phyloP scores from a whole-genome alignment of 2,888 invertebrate species.

The Lasioglossum oenotherae region DNA sequence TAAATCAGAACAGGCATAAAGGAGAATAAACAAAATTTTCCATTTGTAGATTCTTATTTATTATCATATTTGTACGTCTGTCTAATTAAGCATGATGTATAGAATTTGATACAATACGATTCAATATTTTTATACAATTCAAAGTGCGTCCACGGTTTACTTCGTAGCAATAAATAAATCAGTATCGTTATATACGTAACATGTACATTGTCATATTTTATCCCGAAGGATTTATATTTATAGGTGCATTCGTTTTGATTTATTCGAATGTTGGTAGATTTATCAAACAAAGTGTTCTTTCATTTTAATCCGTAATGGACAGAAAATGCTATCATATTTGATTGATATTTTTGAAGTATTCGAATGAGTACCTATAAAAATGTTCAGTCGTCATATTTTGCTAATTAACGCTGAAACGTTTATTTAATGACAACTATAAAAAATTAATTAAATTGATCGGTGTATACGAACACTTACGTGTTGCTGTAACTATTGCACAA shows the following conservation, averaged over 20 bases:
- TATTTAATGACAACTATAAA: neutral
- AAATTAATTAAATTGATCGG: neutral
- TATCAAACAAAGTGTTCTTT: neutral
- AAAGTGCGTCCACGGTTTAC: neutral
- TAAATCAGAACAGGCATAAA: neutral
- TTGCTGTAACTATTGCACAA: neutral
- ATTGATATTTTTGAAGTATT: neutral
- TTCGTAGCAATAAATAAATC: slow-evolving; percentile 6
- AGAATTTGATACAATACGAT: neutral
- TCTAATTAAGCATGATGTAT: slow-evolving; percentile 1
- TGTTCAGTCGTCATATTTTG: neutral
- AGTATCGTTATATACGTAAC: neutral
- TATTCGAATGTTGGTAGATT: neutral
- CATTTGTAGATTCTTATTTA: neutral
- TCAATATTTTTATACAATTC: neutral
- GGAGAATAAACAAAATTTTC: neutral
- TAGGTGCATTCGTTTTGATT: neutral
- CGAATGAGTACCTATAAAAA: no score
- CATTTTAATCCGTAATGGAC: neutral
- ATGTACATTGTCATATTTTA: neutral
- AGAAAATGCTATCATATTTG: neutral
- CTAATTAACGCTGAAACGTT: neutral
- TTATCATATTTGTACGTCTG: neutral
- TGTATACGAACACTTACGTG: neutral
- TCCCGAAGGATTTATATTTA: neutral